A percentile compares a stretch with the other conserved stretches of the same genome.
phyloP scores from a whole-genome alignment of 2,113 vertebrate genomes.

The Mastomys natalensis region DNA sequence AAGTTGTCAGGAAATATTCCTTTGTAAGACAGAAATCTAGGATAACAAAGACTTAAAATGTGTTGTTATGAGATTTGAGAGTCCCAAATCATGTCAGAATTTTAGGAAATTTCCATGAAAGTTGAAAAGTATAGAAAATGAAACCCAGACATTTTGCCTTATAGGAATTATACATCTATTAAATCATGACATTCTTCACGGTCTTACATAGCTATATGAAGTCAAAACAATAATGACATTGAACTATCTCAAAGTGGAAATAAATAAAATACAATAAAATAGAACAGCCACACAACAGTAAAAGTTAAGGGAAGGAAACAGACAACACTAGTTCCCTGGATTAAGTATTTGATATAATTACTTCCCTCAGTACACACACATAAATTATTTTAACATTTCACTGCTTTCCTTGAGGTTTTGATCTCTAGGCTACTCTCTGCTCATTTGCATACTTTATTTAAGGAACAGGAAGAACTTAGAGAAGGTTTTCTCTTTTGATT shows the following conservation, averaged over 20 bases:
- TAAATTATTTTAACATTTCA: constrained; percentile 42
- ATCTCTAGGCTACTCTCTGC: neutral
- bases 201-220: constrained; percentile 9
- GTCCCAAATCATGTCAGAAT: constrained; percentile 46
- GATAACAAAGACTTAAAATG: neutral
- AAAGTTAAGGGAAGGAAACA: neutral
- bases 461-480: constrained; percentile 14
- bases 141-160: constrained; percentile 51
- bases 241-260: neutral
- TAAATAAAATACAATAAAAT: neutral
- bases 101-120: constrained; percentile 30
- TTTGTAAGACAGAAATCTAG: neutral
- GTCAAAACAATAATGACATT: constrained; percentile 7
- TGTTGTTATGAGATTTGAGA: constrained; percentile 52
- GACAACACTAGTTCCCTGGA: neutral
- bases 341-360: constrained; percentile 18
- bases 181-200: constrained; percentile 43
- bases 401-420: constrained; percentile 10
- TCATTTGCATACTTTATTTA: neutral
- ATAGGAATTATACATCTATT: constrained; percentile 30
- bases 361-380: neutral
- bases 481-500: constrained; percentile 57
- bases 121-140: constrained; percentile 31
- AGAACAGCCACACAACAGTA: neutral
- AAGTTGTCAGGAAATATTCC: constrained; percentile 38